phyloP scores from a whole-genome alignment of 2,113 vertebrate species.

The Maccullochella peelii region DNA sequence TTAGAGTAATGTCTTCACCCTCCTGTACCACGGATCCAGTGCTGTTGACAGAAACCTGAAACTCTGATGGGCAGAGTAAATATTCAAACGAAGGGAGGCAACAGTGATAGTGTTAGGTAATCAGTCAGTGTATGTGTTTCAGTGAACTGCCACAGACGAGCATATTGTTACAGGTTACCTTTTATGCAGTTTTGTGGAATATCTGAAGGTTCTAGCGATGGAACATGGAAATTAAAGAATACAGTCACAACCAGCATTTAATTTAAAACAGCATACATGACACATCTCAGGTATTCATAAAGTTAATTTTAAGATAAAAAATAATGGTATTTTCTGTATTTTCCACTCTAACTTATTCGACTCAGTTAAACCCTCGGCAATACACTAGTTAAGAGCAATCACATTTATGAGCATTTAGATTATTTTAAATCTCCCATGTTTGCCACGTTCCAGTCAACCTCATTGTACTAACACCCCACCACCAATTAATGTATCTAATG shows the following conservation, averaged over 20 bases:
- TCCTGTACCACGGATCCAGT: rapidly evolving
- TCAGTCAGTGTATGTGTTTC: not conserved
- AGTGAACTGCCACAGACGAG: not conserved
- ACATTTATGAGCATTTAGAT: not conserved
- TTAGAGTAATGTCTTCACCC: not conserved
- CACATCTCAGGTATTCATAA: not conserved
- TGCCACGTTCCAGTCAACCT: not conserved
- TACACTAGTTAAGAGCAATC: not conserved
- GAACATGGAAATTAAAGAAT: not conserved
- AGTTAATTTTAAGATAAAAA: not conserved
- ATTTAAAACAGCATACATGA: not conserved
- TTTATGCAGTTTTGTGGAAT: constrained; percentile 7
- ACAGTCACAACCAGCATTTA: not conserved
- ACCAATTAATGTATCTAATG: not conserved
- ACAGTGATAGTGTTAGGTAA: constrained; percentile 3
- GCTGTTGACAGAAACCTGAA: constrained; percentile 27
- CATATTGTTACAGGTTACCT: constrained; percentile 37
- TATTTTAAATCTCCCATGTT: not conserved
- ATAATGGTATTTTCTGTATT: no score
- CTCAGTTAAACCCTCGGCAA: not conserved
- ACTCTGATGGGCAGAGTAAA: constrained; percentile 38
- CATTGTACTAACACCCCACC: not conserved
- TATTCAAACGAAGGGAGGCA: not conserved
- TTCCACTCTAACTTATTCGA: not conserved
- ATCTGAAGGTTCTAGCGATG: not conserved